Percentiles rank a stretch among this genome's conserved stretches.
Evolutionary conservation across 2,888 invertebrate genomes (phyloP).

Genomic region (Ernsta delagoae): DNA sequence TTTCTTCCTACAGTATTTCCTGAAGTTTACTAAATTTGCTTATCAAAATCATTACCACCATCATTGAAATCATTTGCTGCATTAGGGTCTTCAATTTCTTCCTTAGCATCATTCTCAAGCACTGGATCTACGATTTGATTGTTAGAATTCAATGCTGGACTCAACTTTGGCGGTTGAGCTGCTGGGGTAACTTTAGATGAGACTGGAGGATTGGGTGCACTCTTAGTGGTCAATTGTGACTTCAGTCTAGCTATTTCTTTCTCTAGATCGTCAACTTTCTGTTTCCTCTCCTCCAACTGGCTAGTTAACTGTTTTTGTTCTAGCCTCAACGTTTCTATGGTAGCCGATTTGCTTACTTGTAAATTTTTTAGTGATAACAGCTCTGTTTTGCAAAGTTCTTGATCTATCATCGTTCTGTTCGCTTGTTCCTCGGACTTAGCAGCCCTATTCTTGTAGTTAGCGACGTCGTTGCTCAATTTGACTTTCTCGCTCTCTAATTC

Average conservation of each 20-base stretch:
- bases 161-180: slow-evolving; percentile 68
- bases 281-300: slow-evolving; percentile 69
- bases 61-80: slow-evolving; percentile 70
- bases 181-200: slow-evolving; percentile 71
- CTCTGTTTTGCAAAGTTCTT: slow-evolving; percentile 75
- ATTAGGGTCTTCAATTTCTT: slow-evolving; percentile 78
- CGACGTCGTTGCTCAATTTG: slow-evolving; percentile 60
- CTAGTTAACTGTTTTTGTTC: slow-evolving; percentile 73
- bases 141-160: slow-evolving; percentile 65
- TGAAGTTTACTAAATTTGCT: slow-evolving; percentile 51
- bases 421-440: slow-evolving; percentile 67
- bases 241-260: slow-evolving; percentile 69
- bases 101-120: slow-evolving; percentile 77
- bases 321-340: slow-evolving; percentile 72
- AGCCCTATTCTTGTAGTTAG: slow-evolving; percentile 60
- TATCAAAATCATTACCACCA: slow-evolving; percentile 67
- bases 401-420: slow-evolving; percentile 69
- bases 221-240: slow-evolving; percentile 66
- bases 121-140: slow-evolving; percentile 70
- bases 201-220: slow-evolving; percentile 58
- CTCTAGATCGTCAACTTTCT: slow-evolving; percentile 71
- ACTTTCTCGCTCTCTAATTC: slow-evolving; percentile 66
- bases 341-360: slow-evolving; percentile 75
- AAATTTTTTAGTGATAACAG: slow-evolving; percentile 76
- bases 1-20: neutral